Evolutionary conservation across 2,797 vertebrate species (phyloP), one percentile per base, ranked within the genome.

Genomic region (Parambassis ranga): DNA sequence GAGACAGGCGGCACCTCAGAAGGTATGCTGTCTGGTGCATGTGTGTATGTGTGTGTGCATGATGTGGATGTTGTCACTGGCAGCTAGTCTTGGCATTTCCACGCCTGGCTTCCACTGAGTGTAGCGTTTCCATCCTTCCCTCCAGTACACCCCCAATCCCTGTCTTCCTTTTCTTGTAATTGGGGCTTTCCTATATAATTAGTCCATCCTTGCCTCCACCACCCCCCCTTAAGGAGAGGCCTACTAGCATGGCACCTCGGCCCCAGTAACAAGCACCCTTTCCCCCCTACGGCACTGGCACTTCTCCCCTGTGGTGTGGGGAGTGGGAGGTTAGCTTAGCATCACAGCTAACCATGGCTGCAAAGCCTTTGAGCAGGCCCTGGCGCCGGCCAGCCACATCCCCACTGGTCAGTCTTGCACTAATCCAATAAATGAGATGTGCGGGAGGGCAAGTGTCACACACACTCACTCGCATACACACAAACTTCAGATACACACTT

Each of bases 341-440:
- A 84, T 79, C 20, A 10, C 3, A 10, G 85, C 86, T 84, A 86
- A 87, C 82, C 82, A 83, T 19, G 76, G 69, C 65, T 38, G 44
- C 2, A 64, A 57, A 82, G 84, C 85, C 86, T 76, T 28, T 41
- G 77, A 90, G 86, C 81, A 5, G 64, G 55, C 60, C 83, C 79
- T 77, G 84, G 85, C 79, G 84, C 86, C 81, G 61, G 85, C 80
- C 52, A 51, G 83, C 82, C 80, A 81, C 71, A 86, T 84, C 79
- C 83, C 84, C 84, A 82, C 83, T 88, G 87, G 83, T 87, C 80
- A 88, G 81, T 67, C 64, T 81, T 71, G 83, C 71, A 82, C 89
- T 91, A 90, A 91, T 91, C 86, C 84, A 89, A 83, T 91, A 90
- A 91, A 87, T 89, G 86, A 90, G 85, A 67, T 70, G 83, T 68